These are phyloP conservation scores for Nebria brevicollis DNA, from an alignment of 2,888 invertebrate genomes.

Conservation along the genomic window DNA sequence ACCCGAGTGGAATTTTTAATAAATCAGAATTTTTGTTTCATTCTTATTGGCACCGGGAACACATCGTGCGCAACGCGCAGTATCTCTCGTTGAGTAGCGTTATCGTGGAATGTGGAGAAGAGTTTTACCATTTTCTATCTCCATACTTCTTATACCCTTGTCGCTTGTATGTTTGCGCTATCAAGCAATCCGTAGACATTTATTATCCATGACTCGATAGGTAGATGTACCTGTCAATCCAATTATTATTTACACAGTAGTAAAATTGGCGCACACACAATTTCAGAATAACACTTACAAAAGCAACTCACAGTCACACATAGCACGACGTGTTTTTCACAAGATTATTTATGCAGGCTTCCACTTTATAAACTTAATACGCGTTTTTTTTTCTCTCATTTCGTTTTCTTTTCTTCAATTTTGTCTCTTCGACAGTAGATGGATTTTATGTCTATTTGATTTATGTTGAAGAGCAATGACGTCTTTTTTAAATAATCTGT, in stretches of 20 bases:
- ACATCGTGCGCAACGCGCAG: background rate
- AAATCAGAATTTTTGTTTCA: slow-evolving; percentile 12
- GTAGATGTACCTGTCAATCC: slow-evolving; percentile 18
- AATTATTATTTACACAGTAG: background rate
- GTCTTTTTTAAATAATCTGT: background rate
- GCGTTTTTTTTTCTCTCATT: background rate
- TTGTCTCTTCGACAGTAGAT: background rate
- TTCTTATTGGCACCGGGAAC: slow-evolving; percentile 6
- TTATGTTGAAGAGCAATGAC: background rate
- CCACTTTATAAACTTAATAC: background rate
- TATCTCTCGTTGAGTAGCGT: background rate
- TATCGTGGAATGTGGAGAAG: no score
- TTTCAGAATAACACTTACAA: no score
- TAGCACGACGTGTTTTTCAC: background rate
- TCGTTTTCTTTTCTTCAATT: background rate
- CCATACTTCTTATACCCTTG: background rate
- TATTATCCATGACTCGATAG: background rate
- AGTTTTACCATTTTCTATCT: background rate
- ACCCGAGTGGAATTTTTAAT: slow-evolving; percentile 30
- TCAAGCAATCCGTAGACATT: background rate
- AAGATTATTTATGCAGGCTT: background rate
- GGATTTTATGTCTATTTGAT: background rate
- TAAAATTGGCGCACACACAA: background rate
- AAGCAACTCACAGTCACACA: background rate
- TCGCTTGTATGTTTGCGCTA: background rate